A percentile compares a stretch with the other conserved stretches of the same genome.
Conservation (phyloP, 1,140 invertebrate genomes). For the Chlorops oryzae region DNA sequence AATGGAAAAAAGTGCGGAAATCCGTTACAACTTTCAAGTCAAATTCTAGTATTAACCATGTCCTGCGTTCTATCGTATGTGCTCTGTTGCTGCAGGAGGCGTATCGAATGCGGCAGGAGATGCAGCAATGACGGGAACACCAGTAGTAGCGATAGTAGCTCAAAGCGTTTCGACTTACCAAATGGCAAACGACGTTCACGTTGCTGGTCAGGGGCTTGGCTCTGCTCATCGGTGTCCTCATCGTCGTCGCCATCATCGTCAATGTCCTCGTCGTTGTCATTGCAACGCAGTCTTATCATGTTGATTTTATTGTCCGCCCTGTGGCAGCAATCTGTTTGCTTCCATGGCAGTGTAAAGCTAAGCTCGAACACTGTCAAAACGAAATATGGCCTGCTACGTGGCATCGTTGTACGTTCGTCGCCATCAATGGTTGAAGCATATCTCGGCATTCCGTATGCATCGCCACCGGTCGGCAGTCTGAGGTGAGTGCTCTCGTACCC, state of each 20-base stretch:
- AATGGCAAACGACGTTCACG: too few relatives aligned
- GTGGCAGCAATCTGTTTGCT: constrained; percentile 39
- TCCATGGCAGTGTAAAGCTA: constrained; percentile 55
- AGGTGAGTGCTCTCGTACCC: constrained; percentile 31
- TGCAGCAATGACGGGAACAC: too few relatives aligned
- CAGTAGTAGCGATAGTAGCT: too few relatives aligned
- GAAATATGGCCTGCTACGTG: constrained; percentile 79
- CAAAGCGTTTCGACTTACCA: too few relatives aligned
- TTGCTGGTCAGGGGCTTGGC: too few relatives aligned
- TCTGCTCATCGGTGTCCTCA: not conserved
- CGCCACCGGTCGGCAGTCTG: constrained; percentile 51
- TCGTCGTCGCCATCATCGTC: constrained; percentile 2
- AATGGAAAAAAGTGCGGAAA: too few relatives aligned
- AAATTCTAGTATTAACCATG: too few relatives aligned
- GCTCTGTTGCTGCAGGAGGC: too few relatives aligned
- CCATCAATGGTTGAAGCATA: constrained; percentile 85
- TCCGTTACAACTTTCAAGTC: too few relatives aligned
- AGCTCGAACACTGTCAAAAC: constrained; percentile 75
- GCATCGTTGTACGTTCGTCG: constrained; percentile 69
- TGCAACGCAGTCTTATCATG: constrained; percentile 24
- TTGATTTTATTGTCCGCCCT: constrained; percentile 27
- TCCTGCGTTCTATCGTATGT: too few relatives aligned
- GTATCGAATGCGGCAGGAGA: too few relatives aligned
- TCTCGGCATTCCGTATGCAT: constrained; percentile 87
- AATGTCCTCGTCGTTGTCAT: not conserved